phyloP scores from a whole-genome alignment of 2,113 vertebrate genomes.

The Malurus alboscapulatus region DNA sequence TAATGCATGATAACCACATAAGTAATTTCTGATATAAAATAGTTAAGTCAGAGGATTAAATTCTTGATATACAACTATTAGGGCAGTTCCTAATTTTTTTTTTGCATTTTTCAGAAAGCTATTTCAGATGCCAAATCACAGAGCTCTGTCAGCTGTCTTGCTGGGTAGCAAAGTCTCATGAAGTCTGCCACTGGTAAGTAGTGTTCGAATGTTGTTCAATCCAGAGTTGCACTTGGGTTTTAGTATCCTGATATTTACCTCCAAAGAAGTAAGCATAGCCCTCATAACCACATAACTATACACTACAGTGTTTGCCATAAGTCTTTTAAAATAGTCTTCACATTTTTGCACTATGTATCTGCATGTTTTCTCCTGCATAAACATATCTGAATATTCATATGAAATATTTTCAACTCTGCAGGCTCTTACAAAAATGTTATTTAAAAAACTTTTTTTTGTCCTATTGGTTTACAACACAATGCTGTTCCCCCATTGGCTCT shows the following conservation, averaged over 20 bases:
- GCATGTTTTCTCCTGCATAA: neutral
- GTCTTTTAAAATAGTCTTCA: neutral
- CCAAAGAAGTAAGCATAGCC: neutral
- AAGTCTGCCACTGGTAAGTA: neutral
- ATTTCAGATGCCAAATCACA: neutral
- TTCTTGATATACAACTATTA: neutral
- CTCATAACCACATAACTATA: neutral
- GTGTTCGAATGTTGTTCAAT: neutral
- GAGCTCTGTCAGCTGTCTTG: neutral
- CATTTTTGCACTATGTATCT: neutral
- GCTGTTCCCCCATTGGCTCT: neutral
- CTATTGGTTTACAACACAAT: neutral
- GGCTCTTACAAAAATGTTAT: neutral
- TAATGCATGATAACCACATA: neutral
- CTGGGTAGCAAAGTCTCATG: neutral
- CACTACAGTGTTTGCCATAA: neutral
- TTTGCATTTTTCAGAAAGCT: neutral
- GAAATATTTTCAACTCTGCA: neutral
- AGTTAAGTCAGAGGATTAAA: neutral
- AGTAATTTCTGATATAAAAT: neutral
- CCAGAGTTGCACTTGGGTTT: neutral
- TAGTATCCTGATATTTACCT: neutral
- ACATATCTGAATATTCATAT: neutral
- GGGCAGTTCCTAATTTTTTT: neutral
- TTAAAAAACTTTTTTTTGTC: accelerated